These are phyloP conservation scores for Escarpia spicata DNA, from an alignment of 2,888 invertebrate species.

Conservation along the genomic window DNA sequence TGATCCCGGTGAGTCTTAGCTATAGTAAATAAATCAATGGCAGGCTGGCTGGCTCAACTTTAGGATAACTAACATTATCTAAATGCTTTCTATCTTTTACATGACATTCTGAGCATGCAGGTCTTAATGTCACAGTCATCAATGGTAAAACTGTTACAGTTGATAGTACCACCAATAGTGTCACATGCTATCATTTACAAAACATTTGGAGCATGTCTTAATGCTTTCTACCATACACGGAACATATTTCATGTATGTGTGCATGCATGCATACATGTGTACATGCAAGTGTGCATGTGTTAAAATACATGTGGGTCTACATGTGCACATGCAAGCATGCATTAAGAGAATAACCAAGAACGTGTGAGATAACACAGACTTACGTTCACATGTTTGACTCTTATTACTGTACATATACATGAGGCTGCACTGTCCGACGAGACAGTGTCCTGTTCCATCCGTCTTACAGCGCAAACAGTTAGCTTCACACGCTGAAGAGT, in stretches of 20 bases:
- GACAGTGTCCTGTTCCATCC: not conserved
- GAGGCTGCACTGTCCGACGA: not conserved
- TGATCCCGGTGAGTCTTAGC: no score
- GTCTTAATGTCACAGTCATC: no score
- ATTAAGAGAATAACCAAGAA: not conserved
- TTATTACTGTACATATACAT: not conserved
- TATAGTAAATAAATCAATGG: no score
- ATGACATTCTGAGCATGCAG: not conserved
- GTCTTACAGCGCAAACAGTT: not conserved
- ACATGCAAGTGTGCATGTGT: not conserved
- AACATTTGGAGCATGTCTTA: not conserved
- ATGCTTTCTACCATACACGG: no score
- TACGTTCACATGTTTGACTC: not conserved
- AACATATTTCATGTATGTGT: not conserved
- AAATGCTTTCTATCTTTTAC: not conserved
- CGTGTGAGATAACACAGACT: not conserved
- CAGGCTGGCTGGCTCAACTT: no score
- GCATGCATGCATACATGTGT: not conserved
- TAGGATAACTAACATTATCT: no score
- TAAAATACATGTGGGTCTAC: not conserved
- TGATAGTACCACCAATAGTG: no score
- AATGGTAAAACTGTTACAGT: no score
- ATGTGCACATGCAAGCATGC: not conserved
- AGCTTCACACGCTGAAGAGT: not conserved
- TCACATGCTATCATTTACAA: no score